phyloP scores from a whole-genome alignment of 2,888 invertebrate species.

The Troides oblongomaculatus region DNA sequence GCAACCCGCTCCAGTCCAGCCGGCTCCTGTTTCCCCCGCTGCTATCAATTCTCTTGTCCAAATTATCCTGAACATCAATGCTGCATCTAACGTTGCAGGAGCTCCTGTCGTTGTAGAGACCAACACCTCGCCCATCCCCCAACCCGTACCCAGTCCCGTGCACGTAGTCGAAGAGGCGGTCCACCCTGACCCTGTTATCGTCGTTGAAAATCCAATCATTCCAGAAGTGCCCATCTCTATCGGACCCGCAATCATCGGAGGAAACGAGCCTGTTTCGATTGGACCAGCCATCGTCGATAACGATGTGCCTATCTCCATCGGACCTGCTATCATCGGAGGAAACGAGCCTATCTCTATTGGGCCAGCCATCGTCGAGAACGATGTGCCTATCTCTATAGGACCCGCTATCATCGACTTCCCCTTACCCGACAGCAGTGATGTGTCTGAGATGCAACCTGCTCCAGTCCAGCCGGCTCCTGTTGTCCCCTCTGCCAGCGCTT shows the following conservation, averaged over 20 bases:
- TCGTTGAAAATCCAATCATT: constrained; percentile 34
- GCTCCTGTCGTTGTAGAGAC: constrained; percentile 24
- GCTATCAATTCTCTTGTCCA: constrained; percentile 37
- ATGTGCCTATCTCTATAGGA: too few species aligned
- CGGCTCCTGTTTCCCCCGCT: constrained; percentile 7
- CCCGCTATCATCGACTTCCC: too few species aligned
- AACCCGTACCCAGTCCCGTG: constrained; percentile 26
- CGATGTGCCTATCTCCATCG: too few species aligned
- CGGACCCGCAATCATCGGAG: constrained; percentile 29
- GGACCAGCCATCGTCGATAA: too few species aligned
- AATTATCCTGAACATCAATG: constrained; percentile 39
- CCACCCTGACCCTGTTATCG: constrained; percentile 34
- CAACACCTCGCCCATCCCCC: constrained; percentile 26
- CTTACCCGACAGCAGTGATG: constrained; percentile 4
- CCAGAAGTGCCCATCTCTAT: constrained; percentile 37
- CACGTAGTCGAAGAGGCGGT: constrained; percentile 29
- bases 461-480: constrained; percentile 15
- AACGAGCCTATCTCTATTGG: too few species aligned
- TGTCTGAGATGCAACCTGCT: constrained; percentile 22
- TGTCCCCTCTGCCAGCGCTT: constrained; percentile 28
- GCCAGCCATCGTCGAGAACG: too few species aligned
- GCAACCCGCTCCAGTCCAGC: constrained; percentile 6
- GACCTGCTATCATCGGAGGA: too few species aligned
- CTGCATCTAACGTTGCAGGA: constrained; percentile 1
- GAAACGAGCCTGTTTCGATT: too few species aligned